phyloP scores from a whole-genome alignment of 1,140 invertebrate genomes.

The Drosophila pandora region DNA sequence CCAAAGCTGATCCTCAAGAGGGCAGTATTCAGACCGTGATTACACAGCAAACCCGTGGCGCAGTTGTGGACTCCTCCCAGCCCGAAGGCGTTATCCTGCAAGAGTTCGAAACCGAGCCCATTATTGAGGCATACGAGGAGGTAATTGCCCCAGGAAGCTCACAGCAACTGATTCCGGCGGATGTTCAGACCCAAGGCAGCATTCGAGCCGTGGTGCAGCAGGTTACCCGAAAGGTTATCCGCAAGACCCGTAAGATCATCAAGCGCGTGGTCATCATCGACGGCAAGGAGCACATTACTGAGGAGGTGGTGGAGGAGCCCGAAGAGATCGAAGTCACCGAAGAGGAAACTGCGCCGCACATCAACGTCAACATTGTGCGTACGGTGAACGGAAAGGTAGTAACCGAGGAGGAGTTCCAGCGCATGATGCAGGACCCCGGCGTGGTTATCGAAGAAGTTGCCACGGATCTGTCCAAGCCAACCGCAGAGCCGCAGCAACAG shows the following conservation, averaged over 20 bases:
- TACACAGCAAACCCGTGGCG: constrained; percentile 66
- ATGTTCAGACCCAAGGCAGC: constrained; percentile 67
- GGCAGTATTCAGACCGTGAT: constrained; percentile 62
- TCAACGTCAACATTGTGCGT: constrained; percentile 89
- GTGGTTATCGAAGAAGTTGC: constrained; percentile 80
- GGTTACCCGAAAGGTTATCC: constrained; percentile 90
- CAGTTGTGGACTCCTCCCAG: constrained; percentile 84
- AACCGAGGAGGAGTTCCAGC: constrained; percentile 83
- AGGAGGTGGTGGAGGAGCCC: constrained; percentile 92
- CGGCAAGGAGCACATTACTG: constrained; percentile 91
- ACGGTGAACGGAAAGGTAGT: constrained; percentile 85
- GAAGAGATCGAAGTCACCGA: constrained; percentile 91
- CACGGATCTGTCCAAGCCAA: constrained; percentile 57
- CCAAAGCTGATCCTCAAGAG: constrained; percentile 54
- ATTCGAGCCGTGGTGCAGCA: constrained; percentile 91
- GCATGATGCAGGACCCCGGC: constrained; percentile 71
- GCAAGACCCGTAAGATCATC: constrained; percentile 90
- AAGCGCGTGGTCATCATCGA: constrained; percentile 90
- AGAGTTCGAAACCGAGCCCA: constrained; percentile 85
- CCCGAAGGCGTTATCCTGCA: constrained; percentile 85
- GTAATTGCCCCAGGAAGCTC: constrained; percentile 53
- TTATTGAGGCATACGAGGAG: constrained; percentile 65
- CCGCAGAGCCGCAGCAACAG: constrained; percentile 71
- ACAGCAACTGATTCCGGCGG: constrained; percentile 56
- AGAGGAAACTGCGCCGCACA: constrained; percentile 88